phyloP scores from a whole-genome alignment of 30 jellyfish, hydroid and myxozoan genomes.

The Aurelia coerulea region DNA sequence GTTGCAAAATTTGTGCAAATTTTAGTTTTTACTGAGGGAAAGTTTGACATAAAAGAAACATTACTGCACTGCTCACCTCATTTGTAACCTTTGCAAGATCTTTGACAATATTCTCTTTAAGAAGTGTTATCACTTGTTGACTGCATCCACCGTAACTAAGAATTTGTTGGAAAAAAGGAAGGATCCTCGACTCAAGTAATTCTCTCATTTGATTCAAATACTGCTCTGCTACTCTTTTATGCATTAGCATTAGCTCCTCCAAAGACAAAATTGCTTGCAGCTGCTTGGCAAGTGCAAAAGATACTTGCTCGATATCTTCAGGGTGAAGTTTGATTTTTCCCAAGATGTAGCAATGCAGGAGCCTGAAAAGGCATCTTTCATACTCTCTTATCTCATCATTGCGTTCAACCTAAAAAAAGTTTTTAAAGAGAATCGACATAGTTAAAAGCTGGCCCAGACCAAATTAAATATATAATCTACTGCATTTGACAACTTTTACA shows the following conservation, averaged over 20 bases:
- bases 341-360: conserved; percentile 89
- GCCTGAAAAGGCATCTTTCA: conserved; percentile 76
- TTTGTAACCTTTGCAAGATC: conserved; percentile 54
- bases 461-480: not conserved
- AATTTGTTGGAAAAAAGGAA: conserved; percentile 57
- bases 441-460: no score
- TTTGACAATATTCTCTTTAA: conserved; percentile 40
- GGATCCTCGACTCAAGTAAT: conserved; percentile 65
- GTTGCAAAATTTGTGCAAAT: no score
- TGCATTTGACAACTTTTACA: no score
- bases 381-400: conserved; percentile 49
- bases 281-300: conserved; percentile 64
- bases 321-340: conserved; percentile 76
- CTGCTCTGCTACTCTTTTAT: conserved; percentile 69
- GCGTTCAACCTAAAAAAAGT: conserved; percentile 32
- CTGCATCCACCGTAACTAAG: conserved; percentile 26
- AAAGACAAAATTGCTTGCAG: conserved; percentile 47
- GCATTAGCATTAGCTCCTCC: conserved; percentile 74
- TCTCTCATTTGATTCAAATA: conserved; percentile 69
- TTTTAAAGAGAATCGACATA: no score
- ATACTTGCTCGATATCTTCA: conserved; percentile 65
- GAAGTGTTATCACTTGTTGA: conserved; percentile 26
- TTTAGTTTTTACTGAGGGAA: no score
- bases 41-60: no score
- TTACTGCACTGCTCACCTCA: conserved; percentile 50